Evolutionary conservation across 2,113 vertebrate species (phyloP).

Genomic region (Pagrus major): DNA sequence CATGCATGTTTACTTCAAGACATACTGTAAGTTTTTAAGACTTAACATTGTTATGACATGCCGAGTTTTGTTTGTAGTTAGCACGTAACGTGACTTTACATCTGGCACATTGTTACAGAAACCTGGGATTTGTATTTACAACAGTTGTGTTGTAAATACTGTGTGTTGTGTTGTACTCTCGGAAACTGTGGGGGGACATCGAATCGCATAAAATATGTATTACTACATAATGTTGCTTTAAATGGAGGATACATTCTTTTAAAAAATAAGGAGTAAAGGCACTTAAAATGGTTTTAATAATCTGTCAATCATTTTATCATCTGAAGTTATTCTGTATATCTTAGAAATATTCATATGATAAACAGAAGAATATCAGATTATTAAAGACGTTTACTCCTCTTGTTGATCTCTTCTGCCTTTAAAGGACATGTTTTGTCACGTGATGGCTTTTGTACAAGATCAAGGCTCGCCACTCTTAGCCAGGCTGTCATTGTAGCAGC

Average conservation of each 20-base stretch:
- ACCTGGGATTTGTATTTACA: too few species aligned
- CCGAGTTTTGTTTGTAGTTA: too few species aligned
- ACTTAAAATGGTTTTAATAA: conserved; percentile 12
- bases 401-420: neutral
- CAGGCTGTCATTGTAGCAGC: conserved; percentile 44
- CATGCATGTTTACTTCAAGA: too few species aligned
- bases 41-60: too few species aligned
- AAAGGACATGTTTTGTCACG: neutral
- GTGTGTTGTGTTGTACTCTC: too few species aligned
- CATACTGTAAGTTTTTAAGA: too few species aligned
- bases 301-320: neutral
- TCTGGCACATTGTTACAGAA: too few species aligned
- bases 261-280: conserved; percentile 5
- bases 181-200: too few species aligned
- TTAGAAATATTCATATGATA: conserved; percentile 2
- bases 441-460: conserved; percentile 5
- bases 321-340: neutral
- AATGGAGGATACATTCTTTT: neutral
- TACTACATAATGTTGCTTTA: too few species aligned
- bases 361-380: conserved; percentile 26
- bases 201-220: too few species aligned
- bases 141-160: too few species aligned
- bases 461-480: conserved; percentile 15
- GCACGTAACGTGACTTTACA: too few species aligned
- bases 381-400: conserved; percentile 13